phyloP scores from a whole-genome alignment of 37 sponge, comb jelly and placozoan species.

The Oscarella lobularis region DNA sequence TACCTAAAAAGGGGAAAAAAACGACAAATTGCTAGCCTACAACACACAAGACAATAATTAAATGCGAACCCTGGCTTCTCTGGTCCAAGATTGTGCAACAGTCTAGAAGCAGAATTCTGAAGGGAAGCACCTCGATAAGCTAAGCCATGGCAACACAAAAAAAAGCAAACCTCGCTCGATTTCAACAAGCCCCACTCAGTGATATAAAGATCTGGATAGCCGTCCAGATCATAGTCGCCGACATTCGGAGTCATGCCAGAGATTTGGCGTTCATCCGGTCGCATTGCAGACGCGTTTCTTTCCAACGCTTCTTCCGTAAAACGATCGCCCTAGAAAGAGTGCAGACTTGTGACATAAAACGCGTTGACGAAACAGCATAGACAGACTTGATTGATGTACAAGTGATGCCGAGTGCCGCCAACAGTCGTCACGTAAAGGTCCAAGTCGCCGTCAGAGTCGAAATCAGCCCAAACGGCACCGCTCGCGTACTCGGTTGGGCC shows the following conservation, averaged over 20 bases:
- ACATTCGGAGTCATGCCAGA: slow-evolving; percentile 10
- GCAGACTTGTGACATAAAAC: not conserved
- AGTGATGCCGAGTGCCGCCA: not conserved
- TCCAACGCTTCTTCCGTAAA: slow-evolving; percentile 1
- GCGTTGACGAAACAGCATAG: not conserved
- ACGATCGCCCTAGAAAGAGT: not conserved
- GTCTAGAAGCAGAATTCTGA: not conserved
- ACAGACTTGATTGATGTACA: not conserved
- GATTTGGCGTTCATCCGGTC: not conserved
- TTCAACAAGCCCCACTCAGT: not conserved
- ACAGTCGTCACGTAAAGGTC: slow-evolving; percentile 1
- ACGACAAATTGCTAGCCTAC: not conserved
- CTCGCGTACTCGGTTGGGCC: slow-evolving; percentile 2
- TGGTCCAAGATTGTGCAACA: not conserved
- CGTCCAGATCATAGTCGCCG: slow-evolving; percentile 1
- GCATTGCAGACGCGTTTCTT: not conserved
- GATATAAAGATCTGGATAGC: slow-evolving; percentile 4
- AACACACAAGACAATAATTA: not conserved
- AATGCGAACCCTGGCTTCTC: not conserved
- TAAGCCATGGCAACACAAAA: not conserved
- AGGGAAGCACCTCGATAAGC: not conserved
- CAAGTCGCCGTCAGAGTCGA: slow-evolving; percentile 1
- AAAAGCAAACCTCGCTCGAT: not conserved
- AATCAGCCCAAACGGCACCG: slow-evolving; percentile 1
- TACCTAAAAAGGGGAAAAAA: not conserved